Conservation (phyloP, 2,888 invertebrate genomes). For the Drosophila fungiperda region DNA sequence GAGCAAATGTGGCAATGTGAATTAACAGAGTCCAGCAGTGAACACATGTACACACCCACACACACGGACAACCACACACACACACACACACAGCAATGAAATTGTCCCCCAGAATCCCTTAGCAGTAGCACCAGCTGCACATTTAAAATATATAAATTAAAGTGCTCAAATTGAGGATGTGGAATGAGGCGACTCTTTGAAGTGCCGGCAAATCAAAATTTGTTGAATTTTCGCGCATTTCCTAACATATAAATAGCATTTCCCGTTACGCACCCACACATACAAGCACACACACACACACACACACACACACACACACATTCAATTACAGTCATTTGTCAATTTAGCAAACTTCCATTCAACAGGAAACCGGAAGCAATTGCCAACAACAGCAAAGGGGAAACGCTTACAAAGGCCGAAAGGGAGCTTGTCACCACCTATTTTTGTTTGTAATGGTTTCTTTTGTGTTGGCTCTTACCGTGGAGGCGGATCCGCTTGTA, state of each 20-base stretch:
- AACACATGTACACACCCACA: not conserved
- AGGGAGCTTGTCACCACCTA: not conserved
- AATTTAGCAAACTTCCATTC: slow-evolving; percentile 74
- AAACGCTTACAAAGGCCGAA: not conserved
- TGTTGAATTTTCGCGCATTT: slow-evolving; percentile 76
- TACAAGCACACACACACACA: slow-evolving; percentile 31
- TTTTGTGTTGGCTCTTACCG: slow-evolving; percentile 74
- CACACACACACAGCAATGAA: not conserved
- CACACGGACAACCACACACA: not conserved
- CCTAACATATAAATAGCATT: slow-evolving; percentile 66
- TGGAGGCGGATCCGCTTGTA: slow-evolving; percentile 96
- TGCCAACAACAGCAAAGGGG: slow-evolving; percentile 63
- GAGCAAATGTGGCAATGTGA: slow-evolving; percentile 61
- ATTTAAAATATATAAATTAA: slow-evolving; percentile 60
- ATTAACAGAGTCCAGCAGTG: slow-evolving; percentile 52
- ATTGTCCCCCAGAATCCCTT: not conserved
- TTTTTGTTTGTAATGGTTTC: not conserved
- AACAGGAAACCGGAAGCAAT: slow-evolving; percentile 81
- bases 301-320: slow-evolving; percentile 21
- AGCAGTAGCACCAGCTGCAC: slow-evolving; percentile 29
- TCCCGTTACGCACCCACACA: slow-evolving; percentile 54
- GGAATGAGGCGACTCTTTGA: slow-evolving; percentile 27
- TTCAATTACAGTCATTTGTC: slow-evolving; percentile 74
- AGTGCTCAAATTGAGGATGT: slow-evolving; percentile 44
- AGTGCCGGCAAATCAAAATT: slow-evolving; percentile 54